Conservation (phyloP, 2,888 invertebrate genomes). For the Teinopalpus imperialis region DNA sequence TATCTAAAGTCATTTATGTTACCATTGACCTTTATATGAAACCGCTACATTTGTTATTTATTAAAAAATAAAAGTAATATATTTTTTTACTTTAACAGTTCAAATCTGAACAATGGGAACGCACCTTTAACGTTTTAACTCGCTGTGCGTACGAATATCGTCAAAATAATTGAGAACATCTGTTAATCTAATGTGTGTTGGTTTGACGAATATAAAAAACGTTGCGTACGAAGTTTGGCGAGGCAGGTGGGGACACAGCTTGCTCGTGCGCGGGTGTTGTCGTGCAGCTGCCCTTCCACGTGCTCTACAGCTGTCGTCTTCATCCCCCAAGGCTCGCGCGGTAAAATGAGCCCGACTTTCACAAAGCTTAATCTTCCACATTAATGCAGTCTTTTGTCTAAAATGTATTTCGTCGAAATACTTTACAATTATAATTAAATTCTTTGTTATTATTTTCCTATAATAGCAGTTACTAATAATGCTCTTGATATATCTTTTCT, state of each 20-base stretch:
- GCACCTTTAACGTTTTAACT: slow-evolving; percentile 1
- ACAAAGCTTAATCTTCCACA: slow-evolving; percentile 16
- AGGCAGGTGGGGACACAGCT: slow-evolving; percentile 66
- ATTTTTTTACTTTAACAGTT: too few species aligned
- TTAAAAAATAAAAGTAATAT: too few species aligned
- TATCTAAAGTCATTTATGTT: too few species aligned
- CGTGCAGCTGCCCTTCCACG: slow-evolving; percentile 69
- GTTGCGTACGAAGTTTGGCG: slow-evolving; percentile 53
- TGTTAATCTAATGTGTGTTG: slow-evolving; percentile 35
- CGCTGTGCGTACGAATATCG: background rate
- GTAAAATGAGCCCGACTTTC: slow-evolving; percentile 13
- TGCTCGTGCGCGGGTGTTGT: slow-evolving; percentile 65
- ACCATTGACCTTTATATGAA: too few species aligned
- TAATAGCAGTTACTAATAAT: too few species aligned
- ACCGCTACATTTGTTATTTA: too few species aligned
- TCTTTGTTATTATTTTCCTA: too few species aligned
- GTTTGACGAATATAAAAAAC: slow-evolving; percentile 45
- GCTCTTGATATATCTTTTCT: too few species aligned
- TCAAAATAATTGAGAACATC: slow-evolving; percentile 31
- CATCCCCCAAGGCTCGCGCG: slow-evolving; percentile 42
- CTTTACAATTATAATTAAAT: too few species aligned
- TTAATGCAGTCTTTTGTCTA: too few species aligned
- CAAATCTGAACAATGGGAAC: too few species aligned
- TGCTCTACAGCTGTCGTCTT: slow-evolving; percentile 70
- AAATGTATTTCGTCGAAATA: too few species aligned